These are phyloP conservation scores for Todiramphus saurophagus DNA, from an alignment of 2,113 vertebrate species.

Conservation along the genomic window DNA sequence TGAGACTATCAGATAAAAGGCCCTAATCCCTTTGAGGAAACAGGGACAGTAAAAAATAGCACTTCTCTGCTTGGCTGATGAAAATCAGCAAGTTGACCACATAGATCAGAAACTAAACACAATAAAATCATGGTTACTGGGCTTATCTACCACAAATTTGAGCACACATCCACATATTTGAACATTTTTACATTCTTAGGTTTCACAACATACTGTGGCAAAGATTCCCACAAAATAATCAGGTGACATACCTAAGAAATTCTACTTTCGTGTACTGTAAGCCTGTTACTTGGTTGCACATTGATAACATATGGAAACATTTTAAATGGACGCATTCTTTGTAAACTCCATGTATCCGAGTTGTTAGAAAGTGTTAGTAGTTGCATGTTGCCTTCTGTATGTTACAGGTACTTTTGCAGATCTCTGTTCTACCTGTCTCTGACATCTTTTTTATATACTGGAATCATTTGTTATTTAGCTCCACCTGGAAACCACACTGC, in stretches of 20 bases:
- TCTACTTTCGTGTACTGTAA: background rate
- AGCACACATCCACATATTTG: background rate
- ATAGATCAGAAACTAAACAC: background rate
- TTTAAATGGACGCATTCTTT: background rate
- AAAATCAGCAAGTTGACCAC: background rate
- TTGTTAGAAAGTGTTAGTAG: background rate
- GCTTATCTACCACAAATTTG: background rate
- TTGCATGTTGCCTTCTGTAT: background rate
- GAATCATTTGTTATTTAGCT: background rate
- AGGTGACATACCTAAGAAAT: background rate
- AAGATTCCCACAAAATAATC: background rate
- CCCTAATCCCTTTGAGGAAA: background rate
- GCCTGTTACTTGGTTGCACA: background rate
- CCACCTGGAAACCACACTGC: background rate
- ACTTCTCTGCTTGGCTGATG: background rate
- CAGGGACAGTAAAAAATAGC: background rate
- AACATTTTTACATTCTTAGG: background rate
- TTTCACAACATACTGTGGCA: background rate
- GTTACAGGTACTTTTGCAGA: background rate
- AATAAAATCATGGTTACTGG: background rate
- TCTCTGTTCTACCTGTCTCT: background rate
- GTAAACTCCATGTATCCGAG: background rate
- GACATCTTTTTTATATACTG: background rate
- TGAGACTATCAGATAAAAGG: background rate
- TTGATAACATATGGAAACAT: background rate